Percentiles rank a stretch among this genome's conserved stretches.
These are phyloP conservation scores for Microcebus griseorufus DNA, from an alignment of 2,113 vertebrate species.

Conservation along the genomic window DNA sequence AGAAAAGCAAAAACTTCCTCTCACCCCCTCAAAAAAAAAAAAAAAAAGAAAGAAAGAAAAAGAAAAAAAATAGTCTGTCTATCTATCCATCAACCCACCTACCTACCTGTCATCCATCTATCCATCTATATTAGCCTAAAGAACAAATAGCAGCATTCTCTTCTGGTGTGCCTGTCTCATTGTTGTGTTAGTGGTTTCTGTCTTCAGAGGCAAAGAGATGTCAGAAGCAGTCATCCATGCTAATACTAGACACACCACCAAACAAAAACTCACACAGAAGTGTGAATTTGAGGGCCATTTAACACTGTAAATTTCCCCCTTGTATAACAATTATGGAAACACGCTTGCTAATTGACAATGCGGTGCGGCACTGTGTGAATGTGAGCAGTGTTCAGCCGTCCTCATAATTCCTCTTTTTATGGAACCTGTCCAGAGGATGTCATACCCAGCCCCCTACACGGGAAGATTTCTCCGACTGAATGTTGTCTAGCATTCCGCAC, in stretches of 20 bases:
- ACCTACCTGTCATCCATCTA: neutral
- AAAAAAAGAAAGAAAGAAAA: neutral
- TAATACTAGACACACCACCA: slow-evolving; percentile 70
- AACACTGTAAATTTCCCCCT: slow-evolving; percentile 79
- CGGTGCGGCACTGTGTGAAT: neutral
- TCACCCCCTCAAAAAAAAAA: neutral
- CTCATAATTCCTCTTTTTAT: slow-evolving; percentile 78
- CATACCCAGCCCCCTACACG: neutral
- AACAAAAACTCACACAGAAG: slow-evolving; percentile 75
- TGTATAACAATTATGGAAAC: slow-evolving; percentile 81
- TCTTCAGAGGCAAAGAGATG: slow-evolving; percentile 49
- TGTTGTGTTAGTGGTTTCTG: slow-evolving; percentile 25
- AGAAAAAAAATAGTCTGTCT: neutral
- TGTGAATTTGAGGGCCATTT: slow-evolving; percentile 76
- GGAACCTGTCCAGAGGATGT: neutral
- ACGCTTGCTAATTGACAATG: slow-evolving; percentile 72
- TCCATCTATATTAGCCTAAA: neutral
- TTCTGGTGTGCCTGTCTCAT: neutral
- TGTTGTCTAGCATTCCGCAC: neutral
- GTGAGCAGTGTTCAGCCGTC: slow-evolving; percentile 70
- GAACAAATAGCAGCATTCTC: neutral
- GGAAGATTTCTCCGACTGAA: neutral
- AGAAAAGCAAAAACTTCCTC: neutral
- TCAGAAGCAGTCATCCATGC: slow-evolving; percentile 52
- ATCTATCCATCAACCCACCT: neutral